A percentile compares a stretch with the other conserved stretches of the same genome.
Conservation (phyloP, 2,113 vertebrate genomes). For the Sterna hirundo region DNA sequence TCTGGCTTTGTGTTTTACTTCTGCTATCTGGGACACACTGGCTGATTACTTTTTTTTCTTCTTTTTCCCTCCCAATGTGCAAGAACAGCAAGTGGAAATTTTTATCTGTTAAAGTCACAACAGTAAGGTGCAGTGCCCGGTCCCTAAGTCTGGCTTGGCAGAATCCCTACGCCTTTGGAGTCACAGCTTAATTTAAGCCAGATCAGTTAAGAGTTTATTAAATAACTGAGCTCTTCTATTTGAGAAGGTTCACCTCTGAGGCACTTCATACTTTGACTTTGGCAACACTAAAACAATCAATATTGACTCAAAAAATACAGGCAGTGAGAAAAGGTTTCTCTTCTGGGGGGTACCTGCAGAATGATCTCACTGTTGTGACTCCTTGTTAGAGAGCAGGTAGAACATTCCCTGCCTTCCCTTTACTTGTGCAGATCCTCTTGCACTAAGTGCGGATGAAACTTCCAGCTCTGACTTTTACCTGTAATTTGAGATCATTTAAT, state of each 20-base stretch:
- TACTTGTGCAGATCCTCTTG: neutral
- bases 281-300: neutral
- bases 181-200: neutral
- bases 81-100: neutral
- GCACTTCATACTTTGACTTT: neutral
- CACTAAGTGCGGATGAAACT: neutral
- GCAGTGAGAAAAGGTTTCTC: neutral
- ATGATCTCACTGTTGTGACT: neutral
- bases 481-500: neutral
- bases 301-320: neutral
- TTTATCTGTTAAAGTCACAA: neutral
- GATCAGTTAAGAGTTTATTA: slow-evolving; percentile 17
- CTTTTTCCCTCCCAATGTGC: accelerated
- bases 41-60: neutral
- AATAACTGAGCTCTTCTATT: slow-evolving; percentile 25
- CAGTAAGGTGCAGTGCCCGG: neutral
- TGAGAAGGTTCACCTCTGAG: neutral
- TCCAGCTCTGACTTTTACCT: neutral
- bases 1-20: neutral
- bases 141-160: neutral
- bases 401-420: neutral
- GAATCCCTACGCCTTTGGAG: neutral
- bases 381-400: neutral
- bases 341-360: neutral
- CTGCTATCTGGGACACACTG: neutral